phyloP scores from a whole-genome alignment of 2,888 invertebrate species.

The Ctenicera cuprea region DNA sequence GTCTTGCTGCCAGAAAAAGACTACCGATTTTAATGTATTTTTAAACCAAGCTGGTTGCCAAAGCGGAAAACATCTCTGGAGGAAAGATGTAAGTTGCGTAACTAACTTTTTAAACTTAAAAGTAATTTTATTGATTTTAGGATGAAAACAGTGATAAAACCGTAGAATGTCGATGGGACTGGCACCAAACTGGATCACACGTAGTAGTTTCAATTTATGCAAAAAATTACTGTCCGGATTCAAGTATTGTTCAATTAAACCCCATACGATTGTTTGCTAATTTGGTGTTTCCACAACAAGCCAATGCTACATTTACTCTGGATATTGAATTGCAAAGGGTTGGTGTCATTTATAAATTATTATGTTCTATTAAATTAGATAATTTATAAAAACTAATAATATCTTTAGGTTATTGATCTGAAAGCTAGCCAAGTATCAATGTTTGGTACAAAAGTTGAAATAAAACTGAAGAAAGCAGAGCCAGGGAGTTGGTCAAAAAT shows the following conservation, averaged over 20 bases:
- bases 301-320: conserved; percentile 81
- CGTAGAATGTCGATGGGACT: conserved; percentile 88
- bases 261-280: conserved; percentile 86
- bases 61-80: conserved; percentile 91
- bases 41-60: conserved; percentile 94
- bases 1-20: conserved; percentile 96
- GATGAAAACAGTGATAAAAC: conserved; percentile 67
- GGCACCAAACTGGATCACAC: conserved; percentile 93
- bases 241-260: conserved; percentile 87
- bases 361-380: conserved; percentile 20
- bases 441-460: conserved; percentile 93
- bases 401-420: conserved; percentile 84
- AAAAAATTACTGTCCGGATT: conserved; percentile 89
- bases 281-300: conserved; percentile 86
- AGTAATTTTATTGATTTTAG: conserved; percentile 26
- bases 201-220: conserved; percentile 93
- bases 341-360: conserved; percentile 53
- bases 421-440: conserved; percentile 83
- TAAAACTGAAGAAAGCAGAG: conserved; percentile 91
- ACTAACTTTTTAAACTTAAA: background rate
- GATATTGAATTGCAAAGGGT: conserved; percentile 89
- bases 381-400: conserved; percentile 32
- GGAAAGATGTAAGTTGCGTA: conserved; percentile 77
- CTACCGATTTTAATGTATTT: conserved; percentile 95
- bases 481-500: conserved; percentile 88